Base-by-base conservation (phyloP, 2,888 invertebrate species). In the Uropetala carovei region DNA sequence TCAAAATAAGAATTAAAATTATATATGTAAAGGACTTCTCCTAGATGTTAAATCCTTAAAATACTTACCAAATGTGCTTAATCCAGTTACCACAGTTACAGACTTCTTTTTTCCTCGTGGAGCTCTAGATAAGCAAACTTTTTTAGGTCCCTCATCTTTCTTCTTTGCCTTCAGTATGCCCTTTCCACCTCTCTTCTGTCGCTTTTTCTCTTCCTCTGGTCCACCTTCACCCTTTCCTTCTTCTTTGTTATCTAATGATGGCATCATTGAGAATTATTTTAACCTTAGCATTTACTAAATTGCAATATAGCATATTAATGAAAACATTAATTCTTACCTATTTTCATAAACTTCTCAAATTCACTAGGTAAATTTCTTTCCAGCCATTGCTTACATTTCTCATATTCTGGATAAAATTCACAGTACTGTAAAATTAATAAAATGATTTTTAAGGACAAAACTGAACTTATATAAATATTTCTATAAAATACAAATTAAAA, bases 41-140 rank as follows among this genome's bases (percentile, higher is more conserved):
- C 22, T 13, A 27, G 27, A 75, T 27, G 27, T 75, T 10, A 27
- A 75, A 75, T 4, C 27, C 16, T 22, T 56, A 10, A 18, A 56
- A 81, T 16, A 93, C 94, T 94, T 95, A 98, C 99, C 99, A 96
- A 98, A 99, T 93, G 98, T 98, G 94, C 97, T 98, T 84, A 99
- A 96, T 68, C 99, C 99, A 83, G 98, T 98, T 0, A 99, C 98
- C 18, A 99, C 98, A 5, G 99, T 99, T 1, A 99, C 99, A 82
- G 98, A 99, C 96, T 99, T 99, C 97, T 99, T 99, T 95, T 99
- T 99, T 93, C 99, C 99, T 94, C 99, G 96, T 30, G 99, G 99
- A 93, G 98, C 98, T 94, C 98, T 96, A 0, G 98, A 98, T 5
- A 99, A 96, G 94, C 97, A 97, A 84, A 98, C 97, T 95, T 98